Evolutionary conservation across 2,797 vertebrate genomes (phyloP), one percentile per base, ranked within the genome.

Genomic region (Spondyliosoma cantharus): DNA sequence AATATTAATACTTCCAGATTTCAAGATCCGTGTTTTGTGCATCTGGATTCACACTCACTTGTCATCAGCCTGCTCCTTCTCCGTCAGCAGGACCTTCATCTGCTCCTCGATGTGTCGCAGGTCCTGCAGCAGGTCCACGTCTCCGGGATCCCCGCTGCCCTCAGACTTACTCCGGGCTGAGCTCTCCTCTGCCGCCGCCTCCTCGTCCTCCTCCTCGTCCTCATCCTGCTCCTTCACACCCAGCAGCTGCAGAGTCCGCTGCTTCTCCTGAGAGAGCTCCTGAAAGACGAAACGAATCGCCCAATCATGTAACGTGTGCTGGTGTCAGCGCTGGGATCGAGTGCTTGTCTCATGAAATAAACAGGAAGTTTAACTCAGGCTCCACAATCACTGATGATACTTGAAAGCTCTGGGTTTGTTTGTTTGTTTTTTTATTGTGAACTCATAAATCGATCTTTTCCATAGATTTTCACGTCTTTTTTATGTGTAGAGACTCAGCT

Each of bases 231-330:
- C 95, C 24, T 95, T 96, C 80, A 93, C 92, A 50, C 95, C 95
- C 78, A 99, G 89, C 91, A 96, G 95, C 83, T 96, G 93, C 81
- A 99, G 90, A 32, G 97, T 98, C 82, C 94, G 95, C 87, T 94
- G 95, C 87, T 98, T 99, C 94, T 98, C 98, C 87, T 95, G 81
- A 13, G 96, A 97, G 46, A 99, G 96, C 63, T 97, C 96, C 98
- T 99, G 89, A 49, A 13, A 9, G 50, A 68, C 14, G 65, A 1
- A 66, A n/a, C 0, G 0, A 9, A 0, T 25, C 0, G 25, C 12
- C 62, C 43, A 37, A 37, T 0, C 7, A 37, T 37, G 32, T 37
- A 37, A 37, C 2, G 4, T 50, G 24, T 7, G 6, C 16, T 64
- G 43, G 14, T 19, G 1, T 48, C 42, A 12, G 11, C 13, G 11